These are phyloP conservation scores for Rhincodon typus DNA, from an alignment of 2,797 vertebrate species.

Conservation along the genomic window DNA sequence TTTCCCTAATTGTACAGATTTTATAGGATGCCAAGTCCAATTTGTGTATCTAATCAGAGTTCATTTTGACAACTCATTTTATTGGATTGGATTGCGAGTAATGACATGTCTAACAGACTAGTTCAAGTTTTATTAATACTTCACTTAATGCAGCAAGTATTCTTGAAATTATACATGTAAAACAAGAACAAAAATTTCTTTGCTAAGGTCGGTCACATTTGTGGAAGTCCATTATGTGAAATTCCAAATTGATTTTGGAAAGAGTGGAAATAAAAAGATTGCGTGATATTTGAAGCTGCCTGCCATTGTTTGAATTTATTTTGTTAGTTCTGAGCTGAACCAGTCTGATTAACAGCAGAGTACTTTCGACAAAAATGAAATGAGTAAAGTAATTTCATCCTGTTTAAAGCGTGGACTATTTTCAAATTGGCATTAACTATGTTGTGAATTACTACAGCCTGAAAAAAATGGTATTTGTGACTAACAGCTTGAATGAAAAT, in stretches of 20 bases:
- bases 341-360: not conserved
- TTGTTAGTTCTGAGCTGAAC: not conserved
- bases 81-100: not conserved
- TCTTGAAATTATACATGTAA: not conserved
- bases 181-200: not conserved
- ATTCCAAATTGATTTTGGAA: not conserved
- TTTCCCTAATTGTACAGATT: not conserved
- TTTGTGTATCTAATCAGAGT: not conserved
- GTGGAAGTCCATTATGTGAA: not conserved
- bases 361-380: constrained; percentile 4
- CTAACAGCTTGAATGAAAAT: not conserved
- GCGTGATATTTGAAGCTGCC: not conserved
- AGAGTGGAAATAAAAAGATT: not conserved
- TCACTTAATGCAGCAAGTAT: not conserved
- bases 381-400: not conserved
- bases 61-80: constrained; percentile 5
- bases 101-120: not conserved
- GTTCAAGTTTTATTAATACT: not conserved
- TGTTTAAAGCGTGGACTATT: not conserved
- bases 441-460: not conserved
- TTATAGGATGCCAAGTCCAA: not conserved
- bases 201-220: not conserved
- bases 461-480: not conserved
- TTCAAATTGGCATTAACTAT: not conserved
- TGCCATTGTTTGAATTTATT: constrained; percentile 1